Evolutionary conservation across 2,113 vertebrate species (phyloP), one percentile per base, ranked within the genome.

Genomic region (Hyaena hyaena): DNA sequence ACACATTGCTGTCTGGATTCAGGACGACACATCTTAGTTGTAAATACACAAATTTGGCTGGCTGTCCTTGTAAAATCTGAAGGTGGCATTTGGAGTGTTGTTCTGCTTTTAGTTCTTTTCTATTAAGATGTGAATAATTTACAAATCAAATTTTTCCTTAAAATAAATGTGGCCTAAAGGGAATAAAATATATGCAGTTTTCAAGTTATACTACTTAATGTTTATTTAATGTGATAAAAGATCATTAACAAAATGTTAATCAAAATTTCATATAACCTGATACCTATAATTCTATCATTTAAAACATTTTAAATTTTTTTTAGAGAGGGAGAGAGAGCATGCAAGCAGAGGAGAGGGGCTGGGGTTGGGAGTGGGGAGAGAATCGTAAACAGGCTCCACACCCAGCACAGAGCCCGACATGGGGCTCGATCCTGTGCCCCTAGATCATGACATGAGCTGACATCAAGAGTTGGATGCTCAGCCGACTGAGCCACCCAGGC

Each of bases 221-320:
- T 88, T n/a, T 82, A 35, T 80, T 79, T 45, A 63, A 33, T 48
- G 14, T 79, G 63, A 7, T 66, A n/a, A 90, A 33, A 45, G 43
- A 17, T 89, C 74, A 53, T 81, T 95, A 95, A 61, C n/a, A 77
- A 84, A 83, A 39, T 39, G 35, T 88, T 79, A n/a, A 76, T 71
- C 23, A 95, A 23, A 8, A 58, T 93, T 80, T 80, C 21, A 31
- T 88, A 19, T 71, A 53, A 66, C 68, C 7, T 90, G 31, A 53
- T 80, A 74, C 71, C 50, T 88, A 1, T 79, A 68, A 17, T 74
- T 90, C 28, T 61, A 8, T 61, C 58, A 61, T 61, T 61, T 61
- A 61, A 21, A 61, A 61, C 4, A 23, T 61, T 61, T 61, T 61
- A 7, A 12, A 50, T 12, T 21, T 23, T 61, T 61, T 61, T 61